A percentile compares a stretch with the other conserved stretches of the same genome.
Conservation (phyloP, 2,888 invertebrate species). For the Acronicta leporina region DNA sequence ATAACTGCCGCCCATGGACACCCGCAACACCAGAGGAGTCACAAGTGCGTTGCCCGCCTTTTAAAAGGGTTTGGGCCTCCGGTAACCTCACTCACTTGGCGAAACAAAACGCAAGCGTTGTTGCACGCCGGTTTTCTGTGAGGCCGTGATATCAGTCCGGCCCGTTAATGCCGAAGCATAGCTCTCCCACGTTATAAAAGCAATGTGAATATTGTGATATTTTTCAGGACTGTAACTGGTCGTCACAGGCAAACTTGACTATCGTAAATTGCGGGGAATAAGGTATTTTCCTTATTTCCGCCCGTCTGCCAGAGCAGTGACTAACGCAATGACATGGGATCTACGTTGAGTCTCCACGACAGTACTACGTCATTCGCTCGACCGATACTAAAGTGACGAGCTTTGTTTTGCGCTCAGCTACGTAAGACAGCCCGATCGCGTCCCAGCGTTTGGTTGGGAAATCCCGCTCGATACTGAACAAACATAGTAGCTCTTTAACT, state of each 20-base stretch:
- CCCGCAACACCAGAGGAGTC: no score
- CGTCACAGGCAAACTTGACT: slow-evolving; percentile 6
- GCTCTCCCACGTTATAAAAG: no score
- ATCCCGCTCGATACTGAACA: slow-evolving; percentile 25
- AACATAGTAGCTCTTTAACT: slow-evolving; percentile 31
- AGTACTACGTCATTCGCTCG: slow-evolving; percentile 47
- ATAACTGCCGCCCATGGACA: no score
- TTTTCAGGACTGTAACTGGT: slow-evolving; percentile 17
- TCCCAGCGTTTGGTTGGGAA: slow-evolving; percentile 26
- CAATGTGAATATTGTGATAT: slow-evolving; percentile 23
- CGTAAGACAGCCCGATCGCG: slow-evolving; percentile 19
- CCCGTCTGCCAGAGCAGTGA: slow-evolving; percentile 43
- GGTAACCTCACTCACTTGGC: no score
- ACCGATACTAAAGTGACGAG: slow-evolving; percentile 47
- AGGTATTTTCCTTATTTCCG: slow-evolving; percentile 56
- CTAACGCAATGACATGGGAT: slow-evolving; percentile 49
- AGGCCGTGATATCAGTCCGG: no score
- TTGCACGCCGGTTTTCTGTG: no score
- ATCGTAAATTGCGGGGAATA: slow-evolving; percentile 33
- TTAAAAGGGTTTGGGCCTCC: no score
- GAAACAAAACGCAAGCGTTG: no score
- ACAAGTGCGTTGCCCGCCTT: no score
- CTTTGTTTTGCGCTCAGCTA: slow-evolving; percentile 27
- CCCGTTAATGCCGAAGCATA: no score
- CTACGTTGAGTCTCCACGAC: slow-evolving; percentile 34